Base-by-base conservation (phyloP, 2,797 vertebrate species). In the Gymnopithys bicolor region DNA sequence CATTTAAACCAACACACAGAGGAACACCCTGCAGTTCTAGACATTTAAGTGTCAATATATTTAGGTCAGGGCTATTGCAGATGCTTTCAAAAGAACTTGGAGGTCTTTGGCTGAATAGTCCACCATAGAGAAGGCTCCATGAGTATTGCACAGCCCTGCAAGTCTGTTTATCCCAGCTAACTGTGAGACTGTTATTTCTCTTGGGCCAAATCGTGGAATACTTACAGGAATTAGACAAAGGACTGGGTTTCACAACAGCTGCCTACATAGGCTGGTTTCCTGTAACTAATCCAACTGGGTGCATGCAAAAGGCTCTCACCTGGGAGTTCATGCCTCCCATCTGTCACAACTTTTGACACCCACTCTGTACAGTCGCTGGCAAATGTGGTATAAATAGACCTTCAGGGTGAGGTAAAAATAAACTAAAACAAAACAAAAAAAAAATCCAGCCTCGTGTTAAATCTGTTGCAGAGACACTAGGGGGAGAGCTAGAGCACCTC, bases 51-150 rank as follows among this genome's bases (percentile, higher is more conserved):
- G 21, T 62, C 2, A 8, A 13, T 30, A 24, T 16, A 5, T 17
- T 59, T 23, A 73, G 21, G 33, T 21, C 35, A 27, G 19, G 41
- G 12, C 33, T 63, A 33, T 43, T 74, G 28, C 63, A 28, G 45
- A 39, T 59, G 32, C 5, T 15, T 74, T 23, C 43, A 41, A 27
- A 93, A 79, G 51, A 73, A 24, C 30, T 32, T 68, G 14, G 37
- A 86, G 27, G 17, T 46, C 13, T 87, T 87, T 35, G 46, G 33
- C 67, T 37, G 15, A 33, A 16, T 22, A 28, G 32, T 58, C 10
- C 46, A 11, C 10, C 28, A 14, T 0, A 56, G 10, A 18, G 14
- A 49, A 71, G 24, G 24, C 41, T 43, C 58, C 49, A 21, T 1
- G 3, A 60, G 24, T 41, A n/a, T 12, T 63, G 10, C 8, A 27